Conservation (phyloP, 2,113 vertebrate species). For the Zapus hudsonius region DNA sequence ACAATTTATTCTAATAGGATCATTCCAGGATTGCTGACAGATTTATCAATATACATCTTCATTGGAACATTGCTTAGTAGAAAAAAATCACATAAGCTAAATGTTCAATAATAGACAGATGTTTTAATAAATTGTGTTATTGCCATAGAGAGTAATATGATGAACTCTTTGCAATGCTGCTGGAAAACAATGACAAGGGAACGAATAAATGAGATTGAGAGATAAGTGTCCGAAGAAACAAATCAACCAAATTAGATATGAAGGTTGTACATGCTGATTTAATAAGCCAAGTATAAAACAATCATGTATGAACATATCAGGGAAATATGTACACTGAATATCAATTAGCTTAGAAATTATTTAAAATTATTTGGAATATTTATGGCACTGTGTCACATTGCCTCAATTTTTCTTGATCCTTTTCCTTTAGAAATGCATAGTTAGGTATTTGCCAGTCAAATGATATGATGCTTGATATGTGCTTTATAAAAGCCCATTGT, state of each 20-base stretch:
- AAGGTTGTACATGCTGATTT: slow-evolving; percentile 41
- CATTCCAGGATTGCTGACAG: slow-evolving; percentile 74
- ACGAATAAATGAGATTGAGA: slow-evolving; percentile 12
- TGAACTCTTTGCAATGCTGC: slow-evolving; percentile 42
- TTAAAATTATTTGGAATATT: slow-evolving; percentile 36
- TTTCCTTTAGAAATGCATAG: neutral
- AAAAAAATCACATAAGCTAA: slow-evolving; percentile 60
- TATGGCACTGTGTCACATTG: neutral
- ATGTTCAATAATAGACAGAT: slow-evolving; percentile 61
- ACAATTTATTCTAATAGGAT: slow-evolving; percentile 75
- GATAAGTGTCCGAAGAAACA: slow-evolving; percentile 38
- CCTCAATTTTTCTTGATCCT: neutral
- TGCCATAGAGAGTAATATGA: neutral
- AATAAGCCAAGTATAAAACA: slow-evolving; percentile 24
- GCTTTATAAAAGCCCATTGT: neutral
- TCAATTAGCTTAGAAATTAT: slow-evolving; percentile 15
- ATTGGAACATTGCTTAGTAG: slow-evolving; percentile 69
- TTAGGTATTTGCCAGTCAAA: slow-evolving; percentile 29
- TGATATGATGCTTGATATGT: neutral
- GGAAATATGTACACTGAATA: neutral
- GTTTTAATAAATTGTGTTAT: slow-evolving; percentile 45
- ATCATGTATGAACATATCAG: neutral
- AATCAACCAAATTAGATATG: slow-evolving; percentile 6
- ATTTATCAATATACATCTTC: slow-evolving; percentile 76
- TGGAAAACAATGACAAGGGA: slow-evolving; percentile 33